Base-by-base conservation (phyloP, 1,140 invertebrate genomes). In the Danaus melanippus region DNA sequence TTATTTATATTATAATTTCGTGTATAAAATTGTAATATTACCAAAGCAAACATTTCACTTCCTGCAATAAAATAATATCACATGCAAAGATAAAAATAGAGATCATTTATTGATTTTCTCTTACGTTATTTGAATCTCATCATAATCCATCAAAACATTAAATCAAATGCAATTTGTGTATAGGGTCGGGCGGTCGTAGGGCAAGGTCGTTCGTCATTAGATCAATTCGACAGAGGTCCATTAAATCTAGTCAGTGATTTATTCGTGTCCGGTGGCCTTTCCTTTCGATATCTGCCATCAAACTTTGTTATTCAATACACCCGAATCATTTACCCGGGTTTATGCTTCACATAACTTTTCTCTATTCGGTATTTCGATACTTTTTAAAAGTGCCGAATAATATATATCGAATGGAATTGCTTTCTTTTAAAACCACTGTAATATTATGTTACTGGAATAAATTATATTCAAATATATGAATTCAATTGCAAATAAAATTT, bases 241-340 rank as follows among this genome's bases (percentile, higher is more conserved):
- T 58, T 59, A 52, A 59, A 52, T 40, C 12, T 42, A 53, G 46
- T 55, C 53, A 49, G 57, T 59, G 57, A 59, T 59, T 59, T 59
- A 59, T 59, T 43, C 51, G 10, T 55, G 43, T 45, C 57, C 39
- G 46, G 17, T 42, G 51, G 42, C 51, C 46, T 53, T 59, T 48
- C 45, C 49, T 48, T 56, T 46, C 53, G 42, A 46, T 49, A 49
- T 11, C 21, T 32, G 21, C 4, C 21, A 32, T 32, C 15, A 15
- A 12, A 49, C 40, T 48, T 55, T 49, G 53, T 48, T 49, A 55
- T 55, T 55, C 46, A 55, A 55, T 55, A 55, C 46, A 55, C 11
- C 46, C 43, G 49, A 55, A 55, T 55, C 46, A 55, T 46, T 55
- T 46, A 45, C 40, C 47, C 41, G 49, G 40, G 43, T 55, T 49